These are phyloP conservation scores for Melopsittacus undulatus DNA, from an alignment of 2,797 vertebrate species.

Conservation along the genomic window DNA sequence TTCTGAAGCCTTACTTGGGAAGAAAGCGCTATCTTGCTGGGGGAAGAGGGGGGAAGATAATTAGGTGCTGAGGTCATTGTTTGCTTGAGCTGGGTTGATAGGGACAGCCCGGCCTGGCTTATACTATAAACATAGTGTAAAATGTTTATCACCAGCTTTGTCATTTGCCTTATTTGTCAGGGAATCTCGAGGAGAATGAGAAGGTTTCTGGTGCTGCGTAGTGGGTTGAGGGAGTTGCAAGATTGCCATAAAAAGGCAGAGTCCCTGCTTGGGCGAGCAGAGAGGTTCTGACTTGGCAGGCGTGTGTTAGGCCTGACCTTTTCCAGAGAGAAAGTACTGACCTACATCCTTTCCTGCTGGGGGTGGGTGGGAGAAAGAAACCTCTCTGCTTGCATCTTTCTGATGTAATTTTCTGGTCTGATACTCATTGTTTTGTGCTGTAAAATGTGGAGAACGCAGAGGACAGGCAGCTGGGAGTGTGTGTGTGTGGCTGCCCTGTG, in stretches of 20 bases:
- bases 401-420: not conserved
- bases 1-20: slow-evolving; percentile 72
- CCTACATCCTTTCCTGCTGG: slow-evolving; percentile 54
- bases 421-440: not conserved
- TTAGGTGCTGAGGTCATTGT: slow-evolving; percentile 60
- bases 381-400: not conserved
- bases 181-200: slow-evolving; percentile 69
- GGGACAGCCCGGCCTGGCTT: slow-evolving; percentile 59
- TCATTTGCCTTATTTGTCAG: slow-evolving; percentile 78
- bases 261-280: slow-evolving; percentile 67
- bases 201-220: slow-evolving; percentile 63
- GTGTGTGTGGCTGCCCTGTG: not conserved
- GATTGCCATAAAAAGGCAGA: slow-evolving; percentile 86
- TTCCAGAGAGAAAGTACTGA: slow-evolving; percentile 67
- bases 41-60: slow-evolving; percentile 27
- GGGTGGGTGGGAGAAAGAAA: not conserved
- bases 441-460: not conserved
- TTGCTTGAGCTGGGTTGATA: slow-evolving; percentile 19
- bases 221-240: slow-evolving; percentile 54
- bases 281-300: slow-evolving; percentile 76
- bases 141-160: slow-evolving; percentile 72
- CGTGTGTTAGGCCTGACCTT: slow-evolving; percentile 56
- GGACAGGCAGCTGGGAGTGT: not conserved
- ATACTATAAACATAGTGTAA: slow-evolving; percentile 64
- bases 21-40: not conserved